phyloP scores from a whole-genome alignment of 2,113 vertebrate species.

The Chloroceryle aenea region DNA sequence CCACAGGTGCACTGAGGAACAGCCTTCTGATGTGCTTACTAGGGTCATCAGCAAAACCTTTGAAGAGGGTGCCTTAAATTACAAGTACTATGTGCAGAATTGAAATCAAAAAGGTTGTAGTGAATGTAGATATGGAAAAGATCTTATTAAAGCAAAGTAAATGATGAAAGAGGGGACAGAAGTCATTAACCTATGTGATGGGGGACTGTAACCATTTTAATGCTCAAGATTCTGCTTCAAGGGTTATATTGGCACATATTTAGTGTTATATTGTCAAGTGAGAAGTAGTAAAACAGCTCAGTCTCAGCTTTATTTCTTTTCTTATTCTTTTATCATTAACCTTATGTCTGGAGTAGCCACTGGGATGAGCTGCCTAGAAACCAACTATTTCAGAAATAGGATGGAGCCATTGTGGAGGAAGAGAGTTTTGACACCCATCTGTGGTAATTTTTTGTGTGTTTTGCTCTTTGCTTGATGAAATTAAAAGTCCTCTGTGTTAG shows the following conservation, averaged over 20 bases:
- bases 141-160: neutral
- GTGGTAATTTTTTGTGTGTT: neutral
- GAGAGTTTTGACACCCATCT: neutral
- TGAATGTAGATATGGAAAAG: neutral
- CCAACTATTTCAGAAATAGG: neutral
- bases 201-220: neutral
- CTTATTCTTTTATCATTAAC: neutral
- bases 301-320: neutral
- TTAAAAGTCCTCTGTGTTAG: neutral
- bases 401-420: neutral
- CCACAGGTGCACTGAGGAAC: neutral
- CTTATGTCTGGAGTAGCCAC: neutral
- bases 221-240: neutral
- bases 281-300: neutral
- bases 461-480: neutral
- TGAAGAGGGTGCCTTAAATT: neutral
- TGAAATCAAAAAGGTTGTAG: neutral
- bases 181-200: neutral
- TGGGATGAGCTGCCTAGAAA: neutral
- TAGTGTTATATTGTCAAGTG: neutral
- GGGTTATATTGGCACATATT: neutral
- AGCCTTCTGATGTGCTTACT: neutral
- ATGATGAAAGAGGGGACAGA: neutral
- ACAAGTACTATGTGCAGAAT: neutral
- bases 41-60: neutral